phyloP scores from a whole-genome alignment of 2,113 vertebrate genomes.

The Coptodon rendalli region DNA sequence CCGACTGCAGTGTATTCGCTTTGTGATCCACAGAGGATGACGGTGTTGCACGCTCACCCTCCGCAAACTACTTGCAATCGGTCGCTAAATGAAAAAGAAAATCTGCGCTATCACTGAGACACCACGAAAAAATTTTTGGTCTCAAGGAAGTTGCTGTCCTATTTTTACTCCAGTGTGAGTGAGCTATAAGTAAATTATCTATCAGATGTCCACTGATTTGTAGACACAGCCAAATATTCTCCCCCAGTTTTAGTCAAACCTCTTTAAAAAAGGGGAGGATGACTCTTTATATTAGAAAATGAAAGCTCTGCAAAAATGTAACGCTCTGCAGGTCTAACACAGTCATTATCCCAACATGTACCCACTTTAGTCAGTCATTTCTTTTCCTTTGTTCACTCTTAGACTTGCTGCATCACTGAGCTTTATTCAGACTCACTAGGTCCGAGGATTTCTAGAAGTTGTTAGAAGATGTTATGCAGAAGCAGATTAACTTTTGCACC shows the following conservation, averaged over 20 bases:
- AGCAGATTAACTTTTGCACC: not conserved
- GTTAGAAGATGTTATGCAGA: not conserved
- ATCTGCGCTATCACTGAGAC: not conserved
- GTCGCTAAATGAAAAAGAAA: not conserved
- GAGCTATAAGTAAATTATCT: not conserved
- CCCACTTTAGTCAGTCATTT: not conserved
- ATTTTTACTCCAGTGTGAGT: not conserved
- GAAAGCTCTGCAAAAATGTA: not conserved
- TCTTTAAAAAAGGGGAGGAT: not conserved
- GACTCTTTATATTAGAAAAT: not conserved
- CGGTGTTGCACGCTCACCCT: fast-evolving
- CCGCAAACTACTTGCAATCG: not conserved
- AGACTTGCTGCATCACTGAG: not conserved
- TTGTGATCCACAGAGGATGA: not conserved
- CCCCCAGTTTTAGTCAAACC: not conserved
- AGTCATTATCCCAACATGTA: not conserved
- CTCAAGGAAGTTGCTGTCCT: not conserved
- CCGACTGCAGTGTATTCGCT: not conserved
- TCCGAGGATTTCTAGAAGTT: not conserved
- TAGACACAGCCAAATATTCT: not conserved
- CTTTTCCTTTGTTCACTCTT: not conserved
- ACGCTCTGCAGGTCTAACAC: not conserved
- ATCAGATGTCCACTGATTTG: not conserved
- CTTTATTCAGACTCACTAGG: not conserved
- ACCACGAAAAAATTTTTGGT: not conserved